Conservation (phyloP, 2,888 invertebrate genomes). For the Ophion obscuratus region DNA sequence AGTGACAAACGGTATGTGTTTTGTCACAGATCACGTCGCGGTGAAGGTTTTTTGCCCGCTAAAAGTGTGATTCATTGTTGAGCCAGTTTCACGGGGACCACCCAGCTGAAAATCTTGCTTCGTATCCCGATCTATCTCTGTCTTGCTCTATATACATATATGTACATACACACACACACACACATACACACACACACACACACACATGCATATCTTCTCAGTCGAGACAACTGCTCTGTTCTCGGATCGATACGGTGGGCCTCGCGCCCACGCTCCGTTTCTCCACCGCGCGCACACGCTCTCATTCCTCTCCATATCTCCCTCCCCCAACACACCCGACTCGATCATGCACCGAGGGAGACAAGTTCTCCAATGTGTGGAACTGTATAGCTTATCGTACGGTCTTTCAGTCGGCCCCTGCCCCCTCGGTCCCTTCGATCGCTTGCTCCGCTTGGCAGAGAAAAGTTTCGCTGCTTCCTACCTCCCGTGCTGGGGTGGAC, state of each 20-base stretch:
- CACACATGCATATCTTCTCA: constrained; percentile 36
- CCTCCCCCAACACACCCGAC: constrained; percentile 63
- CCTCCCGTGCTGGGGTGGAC: constrained; percentile 58
- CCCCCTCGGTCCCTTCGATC: constrained; percentile 60
- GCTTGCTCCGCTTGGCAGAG: constrained; percentile 21
- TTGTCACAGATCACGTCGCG: constrained; percentile 69
- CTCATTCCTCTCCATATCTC: constrained; percentile 57
- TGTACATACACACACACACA: background rate
- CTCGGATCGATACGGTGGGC: constrained; percentile 80
- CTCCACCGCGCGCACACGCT: constrained; percentile 45
- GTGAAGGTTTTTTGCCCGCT: constrained; percentile 70
- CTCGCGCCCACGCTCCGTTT: constrained; percentile 78
- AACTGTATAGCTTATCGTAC: constrained; percentile 28
- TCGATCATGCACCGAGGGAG: constrained; percentile 75
- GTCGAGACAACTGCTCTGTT: constrained; percentile 74
- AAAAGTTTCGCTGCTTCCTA: constrained; percentile 52
- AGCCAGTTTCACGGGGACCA: constrained; percentile 77
- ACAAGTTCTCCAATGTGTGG: constrained; percentile 39
- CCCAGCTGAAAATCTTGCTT: constrained; percentile 76
- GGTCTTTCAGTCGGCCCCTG: background rate
- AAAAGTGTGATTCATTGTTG: constrained; percentile 80
- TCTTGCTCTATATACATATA: constrained; percentile 5
- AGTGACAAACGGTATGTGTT: constrained; percentile 27
- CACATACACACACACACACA: background rate
- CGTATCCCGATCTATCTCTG: constrained; percentile 15